Conservation (phyloP, 1,140 invertebrate genomes). For the Drosophila sulfurigaster region DNA sequence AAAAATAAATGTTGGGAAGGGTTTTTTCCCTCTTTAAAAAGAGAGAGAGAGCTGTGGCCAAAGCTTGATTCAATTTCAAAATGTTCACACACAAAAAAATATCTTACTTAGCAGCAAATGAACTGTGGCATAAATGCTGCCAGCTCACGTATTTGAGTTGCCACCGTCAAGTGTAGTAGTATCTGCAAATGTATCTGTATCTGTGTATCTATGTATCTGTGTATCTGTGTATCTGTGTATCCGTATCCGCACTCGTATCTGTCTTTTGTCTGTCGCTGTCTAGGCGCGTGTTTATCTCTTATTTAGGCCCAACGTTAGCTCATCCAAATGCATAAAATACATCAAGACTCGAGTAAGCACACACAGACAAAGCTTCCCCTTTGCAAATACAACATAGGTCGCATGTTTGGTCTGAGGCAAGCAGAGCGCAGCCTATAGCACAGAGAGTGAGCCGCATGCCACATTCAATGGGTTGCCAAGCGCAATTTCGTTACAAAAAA, state of each 20-base stretch:
- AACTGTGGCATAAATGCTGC: slow-evolving; percentile 46
- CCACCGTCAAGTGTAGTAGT: slow-evolving; percentile 16
- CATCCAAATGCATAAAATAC: slow-evolving; percentile 31
- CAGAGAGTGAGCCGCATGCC: not conserved
- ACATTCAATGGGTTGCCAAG: slow-evolving; percentile 9
- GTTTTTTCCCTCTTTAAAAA: not conserved
- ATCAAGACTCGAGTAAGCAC: slow-evolving; percentile 1
- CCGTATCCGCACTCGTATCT: too few relatives aligned
- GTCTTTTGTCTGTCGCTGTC: not conserved
- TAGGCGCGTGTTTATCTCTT: slow-evolving; percentile 52
- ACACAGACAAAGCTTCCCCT: not conserved
- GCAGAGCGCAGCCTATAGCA: not conserved
- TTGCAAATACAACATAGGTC: not conserved
- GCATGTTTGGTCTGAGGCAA: slow-evolving; percentile 9
- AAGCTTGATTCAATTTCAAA: slow-evolving; percentile 69
- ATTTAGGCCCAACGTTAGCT: slow-evolving; percentile 50
- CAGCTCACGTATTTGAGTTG: slow-evolving; percentile 46
- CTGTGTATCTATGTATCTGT: not conserved
- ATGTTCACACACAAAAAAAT: slow-evolving; percentile 42
- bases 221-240: not conserved
- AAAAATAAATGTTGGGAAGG: slow-evolving; percentile 29
- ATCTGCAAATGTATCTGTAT: not conserved
- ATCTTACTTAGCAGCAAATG: slow-evolving; percentile 27
- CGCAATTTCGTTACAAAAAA: not conserved
- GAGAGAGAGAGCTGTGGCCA: slow-evolving; percentile 10